Evolutionary conservation across 2,797 vertebrate species (phyloP).

Genomic region (Tinamus major): DNA sequence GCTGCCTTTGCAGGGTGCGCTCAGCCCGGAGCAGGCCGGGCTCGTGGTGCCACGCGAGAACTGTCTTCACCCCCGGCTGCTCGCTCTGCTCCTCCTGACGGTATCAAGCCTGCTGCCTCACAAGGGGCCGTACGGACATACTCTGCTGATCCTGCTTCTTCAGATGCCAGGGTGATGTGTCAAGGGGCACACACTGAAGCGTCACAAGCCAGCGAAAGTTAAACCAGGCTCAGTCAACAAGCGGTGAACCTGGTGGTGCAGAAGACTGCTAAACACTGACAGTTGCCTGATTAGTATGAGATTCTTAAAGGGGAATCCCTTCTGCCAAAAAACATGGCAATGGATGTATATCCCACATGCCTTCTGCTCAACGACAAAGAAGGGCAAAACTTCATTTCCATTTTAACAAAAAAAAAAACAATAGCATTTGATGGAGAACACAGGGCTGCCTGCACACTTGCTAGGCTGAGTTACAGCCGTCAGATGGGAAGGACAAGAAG

Average conservation of each 20-base stretch:
- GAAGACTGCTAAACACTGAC: slow-evolving; percentile 45
- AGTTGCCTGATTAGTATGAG: slow-evolving; percentile 11
- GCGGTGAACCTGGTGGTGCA: slow-evolving; percentile 37
- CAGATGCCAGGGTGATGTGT: slow-evolving; percentile 31
- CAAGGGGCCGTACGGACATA: background rate
- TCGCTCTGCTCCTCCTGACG: background rate
- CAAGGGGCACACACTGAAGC: slow-evolving; percentile 32
- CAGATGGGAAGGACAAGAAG: background rate
- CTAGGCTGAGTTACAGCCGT: background rate
- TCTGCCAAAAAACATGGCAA: background rate
- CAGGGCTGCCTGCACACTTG: background rate
- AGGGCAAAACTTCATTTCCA: background rate
- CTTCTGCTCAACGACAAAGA: background rate
- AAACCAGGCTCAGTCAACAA: slow-evolving; percentile 40
- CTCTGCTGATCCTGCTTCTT: slow-evolving; percentile 40
- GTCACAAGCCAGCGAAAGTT: slow-evolving; percentile 13
- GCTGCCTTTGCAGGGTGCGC: background rate
- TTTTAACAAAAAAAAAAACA: background rate
- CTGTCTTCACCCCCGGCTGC: slow-evolving; percentile 1
- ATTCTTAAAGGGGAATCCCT: slow-evolving; percentile 26
- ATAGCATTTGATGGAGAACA: background rate
- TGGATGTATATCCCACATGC: background rate
- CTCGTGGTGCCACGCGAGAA: background rate
- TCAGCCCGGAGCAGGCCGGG: background rate
- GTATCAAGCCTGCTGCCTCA: background rate